A percentile compares a stretch with the other conserved stretches of the same genome.
These are phyloP conservation scores for Cepaea hortensis DNA, from an alignment of 2,888 invertebrate species.

Conservation along the genomic window DNA sequence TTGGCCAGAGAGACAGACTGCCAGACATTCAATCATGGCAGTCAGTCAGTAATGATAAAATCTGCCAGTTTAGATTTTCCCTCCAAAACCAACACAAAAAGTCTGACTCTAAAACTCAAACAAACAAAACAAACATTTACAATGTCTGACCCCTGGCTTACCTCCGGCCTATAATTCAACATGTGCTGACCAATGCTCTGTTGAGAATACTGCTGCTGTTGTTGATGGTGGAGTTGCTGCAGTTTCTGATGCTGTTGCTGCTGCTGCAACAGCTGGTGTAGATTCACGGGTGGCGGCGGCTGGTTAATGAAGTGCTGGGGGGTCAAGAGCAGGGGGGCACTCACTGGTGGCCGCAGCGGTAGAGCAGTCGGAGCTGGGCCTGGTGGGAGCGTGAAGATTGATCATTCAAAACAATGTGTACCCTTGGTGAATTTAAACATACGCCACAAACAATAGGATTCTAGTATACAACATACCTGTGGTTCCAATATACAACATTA, in stretches of 20 bases:
- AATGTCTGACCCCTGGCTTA: neutral
- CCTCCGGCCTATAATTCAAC: conserved; percentile 1
- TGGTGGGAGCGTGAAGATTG: neutral
- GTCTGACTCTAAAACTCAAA: too few relatives aligned
- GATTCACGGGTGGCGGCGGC: conserved; percentile 27
- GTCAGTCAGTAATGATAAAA: too few relatives aligned
- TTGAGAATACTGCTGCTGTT: conserved; percentile 9
- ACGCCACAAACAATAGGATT: neutral
- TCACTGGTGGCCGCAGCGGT: neutral
- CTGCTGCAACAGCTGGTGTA: conserved; percentile 35
- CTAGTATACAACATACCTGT: too few relatives aligned
- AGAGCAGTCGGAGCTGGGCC: conserved; percentile 8
- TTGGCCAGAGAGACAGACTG: too few relatives aligned
- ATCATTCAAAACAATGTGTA: neutral
- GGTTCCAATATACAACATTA: too few relatives aligned
- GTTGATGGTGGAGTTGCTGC: conserved; percentile 39
- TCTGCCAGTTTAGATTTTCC: too few relatives aligned
- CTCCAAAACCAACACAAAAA: too few relatives aligned
- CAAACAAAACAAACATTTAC: too few relatives aligned
- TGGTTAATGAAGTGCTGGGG: conserved; percentile 45
- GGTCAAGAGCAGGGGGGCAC: conserved; percentile 16
- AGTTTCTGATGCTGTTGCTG: conserved; percentile 23
- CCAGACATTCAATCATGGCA: too few relatives aligned
- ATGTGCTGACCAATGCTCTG: conserved; percentile 9
- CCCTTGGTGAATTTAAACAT: neutral